Conservation (phyloP, 2,888 invertebrate species). For the Stictocephala bisonia region DNA sequence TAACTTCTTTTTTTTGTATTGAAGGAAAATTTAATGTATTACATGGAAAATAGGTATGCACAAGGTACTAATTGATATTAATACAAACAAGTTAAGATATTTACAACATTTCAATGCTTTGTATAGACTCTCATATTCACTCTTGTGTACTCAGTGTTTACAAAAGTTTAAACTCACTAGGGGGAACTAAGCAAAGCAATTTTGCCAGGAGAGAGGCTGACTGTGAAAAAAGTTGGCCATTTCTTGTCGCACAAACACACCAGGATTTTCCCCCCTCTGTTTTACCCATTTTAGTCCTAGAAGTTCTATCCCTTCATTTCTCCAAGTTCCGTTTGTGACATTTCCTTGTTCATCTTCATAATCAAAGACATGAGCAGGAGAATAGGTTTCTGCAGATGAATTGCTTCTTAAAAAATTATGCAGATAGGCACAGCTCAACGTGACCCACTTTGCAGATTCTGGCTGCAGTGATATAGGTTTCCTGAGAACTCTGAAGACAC, state of each 20-base stretch:
- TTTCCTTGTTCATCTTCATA: conserved; percentile 12
- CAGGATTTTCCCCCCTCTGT: conserved; percentile 2
- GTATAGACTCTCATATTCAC: no score
- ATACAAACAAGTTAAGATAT: no score
- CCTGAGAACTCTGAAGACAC: conserved; percentile 5
- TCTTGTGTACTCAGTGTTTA: no score
- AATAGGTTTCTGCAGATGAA: conserved; percentile 1
- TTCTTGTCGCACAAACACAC: neutral
- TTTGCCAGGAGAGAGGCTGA: neutral
- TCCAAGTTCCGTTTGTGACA: conserved; percentile 4
- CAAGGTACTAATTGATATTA: no score
- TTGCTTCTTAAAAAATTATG: conserved; percentile 25
- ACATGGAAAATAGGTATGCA: no score
- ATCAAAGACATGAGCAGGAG: conserved; percentile 1
- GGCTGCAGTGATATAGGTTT: conserved; percentile 26
- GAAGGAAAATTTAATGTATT: no score
- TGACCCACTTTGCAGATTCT: neutral
- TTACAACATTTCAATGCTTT: no score
- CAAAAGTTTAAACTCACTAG: neutral
- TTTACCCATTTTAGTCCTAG: neutral
- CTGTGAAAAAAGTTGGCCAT: neutral
- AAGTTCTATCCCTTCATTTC: conserved; percentile 11
- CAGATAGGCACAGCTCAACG: conserved; percentile 15
- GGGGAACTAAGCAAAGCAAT: neutral
- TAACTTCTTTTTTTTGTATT: neutral